A percentile compares a stretch with the other conserved stretches of the same genome.
These are phyloP conservation scores for Polyommatus iphigenia DNA, from an alignment of 2,888 invertebrate genomes.

Conservation along the genomic window DNA sequence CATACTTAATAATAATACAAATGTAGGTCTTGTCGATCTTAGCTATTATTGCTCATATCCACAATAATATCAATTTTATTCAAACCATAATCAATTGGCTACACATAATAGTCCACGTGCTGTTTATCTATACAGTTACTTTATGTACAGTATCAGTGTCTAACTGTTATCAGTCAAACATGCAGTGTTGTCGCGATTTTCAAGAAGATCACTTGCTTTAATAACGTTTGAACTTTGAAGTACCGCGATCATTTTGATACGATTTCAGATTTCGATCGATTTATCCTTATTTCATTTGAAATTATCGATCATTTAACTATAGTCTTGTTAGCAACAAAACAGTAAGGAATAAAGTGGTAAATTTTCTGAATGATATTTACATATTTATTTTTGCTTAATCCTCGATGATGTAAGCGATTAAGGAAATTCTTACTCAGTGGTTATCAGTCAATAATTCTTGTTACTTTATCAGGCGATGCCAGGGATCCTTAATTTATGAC, in stretches of 20 bases:
- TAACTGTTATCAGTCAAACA: slow-evolving; percentile 6
- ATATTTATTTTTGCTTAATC: not conserved
- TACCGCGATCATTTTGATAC: not conserved
- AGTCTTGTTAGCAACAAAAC: not conserved
- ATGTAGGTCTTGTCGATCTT: too few relatives aligned
- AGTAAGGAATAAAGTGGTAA: not conserved
- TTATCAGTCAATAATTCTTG: not conserved
- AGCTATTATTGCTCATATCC: not conserved
- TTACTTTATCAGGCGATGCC: not conserved
- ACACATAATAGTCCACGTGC: not conserved
- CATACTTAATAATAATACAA: too few relatives aligned
- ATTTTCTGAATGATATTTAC: not conserved
- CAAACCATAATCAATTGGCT: not conserved
- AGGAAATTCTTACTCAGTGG: not conserved
- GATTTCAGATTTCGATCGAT: not conserved
- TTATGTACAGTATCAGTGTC: not conserved
- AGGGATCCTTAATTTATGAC: not conserved
- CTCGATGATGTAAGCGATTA: not conserved
- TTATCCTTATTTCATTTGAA: not conserved
- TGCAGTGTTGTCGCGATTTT: not conserved
- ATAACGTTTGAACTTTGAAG: not conserved
- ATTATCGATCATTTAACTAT: not conserved
- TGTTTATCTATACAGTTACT: not conserved
- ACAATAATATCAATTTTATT: not conserved
- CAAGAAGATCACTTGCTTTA: not conserved